Evolutionary conservation across 2,797 vertebrate species (phyloP).

Genomic region (Neosilurus hyrtlii): DNA sequence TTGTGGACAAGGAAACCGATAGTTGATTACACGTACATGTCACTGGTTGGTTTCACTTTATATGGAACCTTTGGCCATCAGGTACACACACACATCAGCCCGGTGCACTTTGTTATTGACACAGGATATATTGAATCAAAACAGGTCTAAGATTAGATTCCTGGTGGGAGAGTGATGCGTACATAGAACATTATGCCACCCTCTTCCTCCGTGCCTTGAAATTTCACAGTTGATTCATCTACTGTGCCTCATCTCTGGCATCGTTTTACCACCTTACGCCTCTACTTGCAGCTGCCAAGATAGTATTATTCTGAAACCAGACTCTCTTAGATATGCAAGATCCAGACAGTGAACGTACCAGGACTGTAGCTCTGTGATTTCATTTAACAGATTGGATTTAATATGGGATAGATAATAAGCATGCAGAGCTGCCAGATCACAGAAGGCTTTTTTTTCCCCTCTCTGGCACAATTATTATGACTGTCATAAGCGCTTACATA

Average conservation of each 20-base stretch:
- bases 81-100: slow-evolving; percentile 10
- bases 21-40: background rate
- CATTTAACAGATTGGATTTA: slow-evolving; percentile 21
- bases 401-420: slow-evolving; percentile 11
- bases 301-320: slow-evolving; percentile 44
- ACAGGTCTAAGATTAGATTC: slow-evolving; percentile 27
- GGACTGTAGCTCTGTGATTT: slow-evolving; percentile 17
- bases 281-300: slow-evolving; percentile 40
- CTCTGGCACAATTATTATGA: slow-evolving; percentile 54
- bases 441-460: slow-evolving; percentile 43
- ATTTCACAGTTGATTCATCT: slow-evolving; percentile 50
- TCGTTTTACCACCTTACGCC: slow-evolving; percentile 25
- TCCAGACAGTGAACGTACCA: slow-evolving; percentile 37
- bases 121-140: slow-evolving; percentile 24
- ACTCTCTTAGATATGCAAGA: slow-evolving; percentile 39
- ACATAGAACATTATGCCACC: slow-evolving; percentile 37
- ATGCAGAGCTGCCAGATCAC: slow-evolving; percentile 30
- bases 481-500: slow-evolving; percentile 56
- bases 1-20: background rate
- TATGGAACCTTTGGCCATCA: slow-evolving; percentile 17
- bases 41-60: slow-evolving; percentile 12
- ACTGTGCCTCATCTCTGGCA: slow-evolving; percentile 36
- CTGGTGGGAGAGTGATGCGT: slow-evolving; percentile 30
- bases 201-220: slow-evolving; percentile 29
- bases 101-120: slow-evolving; percentile 25